Evolutionary conservation across 2,113 vertebrate genomes (phyloP).

Genomic region (Opisthocomus hoazin): DNA sequence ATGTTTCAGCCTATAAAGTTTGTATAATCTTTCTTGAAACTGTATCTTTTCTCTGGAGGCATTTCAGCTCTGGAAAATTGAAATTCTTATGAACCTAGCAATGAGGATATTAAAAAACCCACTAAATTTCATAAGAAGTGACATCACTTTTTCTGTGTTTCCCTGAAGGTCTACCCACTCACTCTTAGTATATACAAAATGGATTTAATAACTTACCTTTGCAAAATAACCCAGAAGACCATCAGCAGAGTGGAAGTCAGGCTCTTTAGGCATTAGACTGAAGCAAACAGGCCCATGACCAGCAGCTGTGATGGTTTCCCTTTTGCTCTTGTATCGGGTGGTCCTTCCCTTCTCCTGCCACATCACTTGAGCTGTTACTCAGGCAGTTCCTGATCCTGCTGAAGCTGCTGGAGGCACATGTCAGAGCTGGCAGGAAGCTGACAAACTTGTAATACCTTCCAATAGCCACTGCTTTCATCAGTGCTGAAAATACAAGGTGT

Average conservation of each 20-base stretch:
- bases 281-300: accelerated
- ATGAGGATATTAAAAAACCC: background rate
- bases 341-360: background rate
- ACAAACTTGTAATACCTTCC: background rate
- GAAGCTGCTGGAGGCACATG: background rate
- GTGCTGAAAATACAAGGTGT: background rate
- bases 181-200: background rate
- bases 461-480: background rate
- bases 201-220: background rate
- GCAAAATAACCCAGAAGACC: background rate
- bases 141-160: background rate
- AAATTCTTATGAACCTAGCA: background rate
- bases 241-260: background rate
- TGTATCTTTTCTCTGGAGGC: background rate
- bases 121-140: background rate
- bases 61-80: background rate
- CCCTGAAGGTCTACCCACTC: background rate
- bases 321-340: background rate
- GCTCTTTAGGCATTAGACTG: background rate
- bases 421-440: background rate
- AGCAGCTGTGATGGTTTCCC: accelerated
- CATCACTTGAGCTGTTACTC: background rate
- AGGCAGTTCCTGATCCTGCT: background rate
- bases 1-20: background rate
- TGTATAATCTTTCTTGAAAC: background rate